phyloP scores from a whole-genome alignment of 1,140 invertebrate species.

The Phortica variegata region DNA sequence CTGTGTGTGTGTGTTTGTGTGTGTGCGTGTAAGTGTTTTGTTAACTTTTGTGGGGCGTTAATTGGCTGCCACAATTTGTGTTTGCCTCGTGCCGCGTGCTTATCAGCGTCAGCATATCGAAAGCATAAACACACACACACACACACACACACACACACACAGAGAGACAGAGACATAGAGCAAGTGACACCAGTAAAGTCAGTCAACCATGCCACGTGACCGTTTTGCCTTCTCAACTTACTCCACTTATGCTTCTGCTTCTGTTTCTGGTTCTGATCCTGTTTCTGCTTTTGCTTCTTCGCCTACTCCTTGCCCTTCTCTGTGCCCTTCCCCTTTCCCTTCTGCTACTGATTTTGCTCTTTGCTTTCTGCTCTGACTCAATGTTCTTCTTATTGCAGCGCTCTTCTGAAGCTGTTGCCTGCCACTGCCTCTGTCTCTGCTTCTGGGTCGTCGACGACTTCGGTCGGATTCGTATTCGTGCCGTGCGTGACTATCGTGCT shows the following conservation, averaged over 20 bases:
- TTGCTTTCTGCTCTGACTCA: not conserved
- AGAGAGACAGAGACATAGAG: not conserved
- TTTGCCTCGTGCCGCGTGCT: constrained; percentile 37
- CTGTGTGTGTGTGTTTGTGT: constrained; percentile 1
- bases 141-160: not conserved
- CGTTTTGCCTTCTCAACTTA: too few relatives aligned
- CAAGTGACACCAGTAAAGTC: too few relatives aligned
- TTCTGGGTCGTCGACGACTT: too few relatives aligned
- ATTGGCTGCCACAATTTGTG: constrained; percentile 54
- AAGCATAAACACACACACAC: constrained; percentile 10
- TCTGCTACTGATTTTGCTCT: constrained; percentile 3
- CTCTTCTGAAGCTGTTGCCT: too few relatives aligned
- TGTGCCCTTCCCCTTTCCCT: constrained; percentile 4
- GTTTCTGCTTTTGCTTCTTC: too few relatives aligned
- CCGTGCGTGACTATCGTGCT: constrained; percentile 49
- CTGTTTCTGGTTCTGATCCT: too few relatives aligned
- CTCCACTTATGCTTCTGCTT: too few relatives aligned
- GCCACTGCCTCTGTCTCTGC: too few relatives aligned
- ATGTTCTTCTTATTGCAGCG: too few relatives aligned
- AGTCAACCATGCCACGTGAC: too few relatives aligned
- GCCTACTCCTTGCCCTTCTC: constrained; percentile 7
- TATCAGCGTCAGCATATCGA: constrained; percentile 42
- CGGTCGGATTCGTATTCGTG: too few relatives aligned
- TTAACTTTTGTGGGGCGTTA: constrained; percentile 12
- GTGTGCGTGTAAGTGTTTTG: constrained; percentile 6